Evolutionary conservation across 2,113 vertebrate genomes (phyloP).

Genomic region (Hydropotes inermis): DNA sequence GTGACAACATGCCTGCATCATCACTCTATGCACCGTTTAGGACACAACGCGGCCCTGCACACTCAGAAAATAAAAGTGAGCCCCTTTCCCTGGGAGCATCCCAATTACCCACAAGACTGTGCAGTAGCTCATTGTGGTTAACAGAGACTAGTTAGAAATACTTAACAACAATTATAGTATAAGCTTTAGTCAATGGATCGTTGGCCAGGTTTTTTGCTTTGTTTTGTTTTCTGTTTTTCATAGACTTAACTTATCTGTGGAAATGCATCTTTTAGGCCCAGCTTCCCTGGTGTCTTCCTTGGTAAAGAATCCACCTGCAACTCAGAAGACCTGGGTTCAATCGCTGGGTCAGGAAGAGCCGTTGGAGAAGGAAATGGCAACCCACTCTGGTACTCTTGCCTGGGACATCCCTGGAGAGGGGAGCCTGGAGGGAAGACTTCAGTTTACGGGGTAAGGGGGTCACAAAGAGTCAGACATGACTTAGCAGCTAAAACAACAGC

Average conservation of each 20-base stretch:
- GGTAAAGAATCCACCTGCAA: neutral
- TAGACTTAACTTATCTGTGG: neutral
- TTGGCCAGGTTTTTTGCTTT: neutral
- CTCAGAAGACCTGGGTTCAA: fast-evolving
- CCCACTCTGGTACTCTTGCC: neutral
- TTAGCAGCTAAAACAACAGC: neutral
- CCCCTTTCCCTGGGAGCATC: neutral
- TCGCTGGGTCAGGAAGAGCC: neutral
- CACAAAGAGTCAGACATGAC: neutral
- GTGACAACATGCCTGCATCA: neutral
- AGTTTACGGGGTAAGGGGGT: neutral
- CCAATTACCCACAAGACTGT: neutral
- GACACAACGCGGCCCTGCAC: neutral
- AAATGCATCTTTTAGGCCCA: neutral
- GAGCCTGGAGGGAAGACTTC: neutral
- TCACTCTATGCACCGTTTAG: neutral
- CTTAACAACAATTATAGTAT: neutral
- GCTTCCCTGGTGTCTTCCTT: neutral
- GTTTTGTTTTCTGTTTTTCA: neutral
- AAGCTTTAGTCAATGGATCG: neutral
- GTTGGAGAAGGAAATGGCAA: neutral
- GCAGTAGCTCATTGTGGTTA: fast-evolving
- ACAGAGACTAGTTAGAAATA: neutral
- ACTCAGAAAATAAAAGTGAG: neutral
- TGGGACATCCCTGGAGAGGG: neutral